A percentile compares a stretch with the other conserved stretches of the same genome.
These are phyloP conservation scores for Aporrectodea caliginosa DNA, from an alignment of 1,140 invertebrate genomes.

Conservation along the genomic window DNA sequence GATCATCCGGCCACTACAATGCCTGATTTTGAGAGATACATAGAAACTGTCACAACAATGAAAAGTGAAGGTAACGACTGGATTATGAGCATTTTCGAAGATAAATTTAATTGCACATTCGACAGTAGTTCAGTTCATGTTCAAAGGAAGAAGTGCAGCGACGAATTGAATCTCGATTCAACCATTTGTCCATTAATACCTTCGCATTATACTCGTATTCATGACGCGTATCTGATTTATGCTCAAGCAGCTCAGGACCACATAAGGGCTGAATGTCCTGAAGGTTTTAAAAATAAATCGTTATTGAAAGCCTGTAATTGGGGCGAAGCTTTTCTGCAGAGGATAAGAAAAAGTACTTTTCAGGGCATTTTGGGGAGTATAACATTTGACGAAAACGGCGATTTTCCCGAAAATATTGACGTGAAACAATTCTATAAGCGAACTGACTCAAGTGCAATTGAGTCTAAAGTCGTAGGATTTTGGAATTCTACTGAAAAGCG, in stretches of 20 bases:
- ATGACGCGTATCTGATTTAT: neutral
- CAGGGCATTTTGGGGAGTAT: slow-evolving; percentile 1
- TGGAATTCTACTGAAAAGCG: neutral
- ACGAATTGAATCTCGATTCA: neutral
- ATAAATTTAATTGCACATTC: neutral
- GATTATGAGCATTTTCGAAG: neutral
- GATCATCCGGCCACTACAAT: neutral
- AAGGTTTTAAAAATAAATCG: neutral
- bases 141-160: neutral
- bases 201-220: neutral
- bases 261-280: neutral
- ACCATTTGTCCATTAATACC: neutral
- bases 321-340: neutral
- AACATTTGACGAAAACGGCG: slow-evolving; percentile 8
- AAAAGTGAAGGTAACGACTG: neutral
- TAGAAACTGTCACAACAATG: neutral
- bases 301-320: neutral
- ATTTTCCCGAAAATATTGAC: neutral
- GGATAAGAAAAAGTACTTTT: neutral
- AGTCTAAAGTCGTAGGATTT: neutral
- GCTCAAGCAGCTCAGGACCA: neutral
- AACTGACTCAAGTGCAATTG: neutral
- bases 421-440: neutral
- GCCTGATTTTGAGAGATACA: neutral
- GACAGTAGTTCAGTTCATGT: neutral